Conservation (phyloP, 2,888 invertebrate species). For the Imbricaverruca yamaguchii region DNA sequence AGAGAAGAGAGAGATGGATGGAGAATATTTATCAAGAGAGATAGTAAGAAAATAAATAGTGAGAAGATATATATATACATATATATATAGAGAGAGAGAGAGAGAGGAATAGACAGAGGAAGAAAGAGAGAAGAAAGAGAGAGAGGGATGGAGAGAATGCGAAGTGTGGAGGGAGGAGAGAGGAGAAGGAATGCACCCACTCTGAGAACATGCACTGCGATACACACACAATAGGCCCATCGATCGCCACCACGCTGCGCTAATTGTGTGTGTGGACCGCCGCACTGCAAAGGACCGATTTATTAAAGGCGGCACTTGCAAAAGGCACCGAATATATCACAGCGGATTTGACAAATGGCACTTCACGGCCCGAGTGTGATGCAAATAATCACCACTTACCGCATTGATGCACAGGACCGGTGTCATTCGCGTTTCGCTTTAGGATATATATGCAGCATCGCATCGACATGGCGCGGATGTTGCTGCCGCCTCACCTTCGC, state of each 20-base stretch:
- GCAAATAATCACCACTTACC: background rate
- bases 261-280: background rate
- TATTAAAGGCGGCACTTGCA: background rate
- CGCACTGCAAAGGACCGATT: background rate
- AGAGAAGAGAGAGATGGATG: too few relatives aligned
- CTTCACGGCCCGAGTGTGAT: background rate
- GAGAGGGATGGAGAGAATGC: background rate
- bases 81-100: background rate
- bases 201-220: background rate
- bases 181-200: background rate
- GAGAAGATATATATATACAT: too few relatives aligned
- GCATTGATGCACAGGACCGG: background rate
- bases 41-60: too few relatives aligned
- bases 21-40: too few relatives aligned
- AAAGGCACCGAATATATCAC: background rate
- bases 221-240: background rate
- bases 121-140: background rate
- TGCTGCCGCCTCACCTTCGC: too few relatives aligned
- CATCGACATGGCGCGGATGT: too few relatives aligned
- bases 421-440: background rate
- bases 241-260: background rate
- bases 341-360: background rate
- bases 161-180: background rate
- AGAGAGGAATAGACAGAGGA: background rate
- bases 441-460: background rate